A percentile compares a stretch with the other conserved stretches of the same genome.
These are phyloP conservation scores for Eilema sororculum DNA, from an alignment of 2,888 invertebrate genomes.

Conservation along the genomic window DNA sequence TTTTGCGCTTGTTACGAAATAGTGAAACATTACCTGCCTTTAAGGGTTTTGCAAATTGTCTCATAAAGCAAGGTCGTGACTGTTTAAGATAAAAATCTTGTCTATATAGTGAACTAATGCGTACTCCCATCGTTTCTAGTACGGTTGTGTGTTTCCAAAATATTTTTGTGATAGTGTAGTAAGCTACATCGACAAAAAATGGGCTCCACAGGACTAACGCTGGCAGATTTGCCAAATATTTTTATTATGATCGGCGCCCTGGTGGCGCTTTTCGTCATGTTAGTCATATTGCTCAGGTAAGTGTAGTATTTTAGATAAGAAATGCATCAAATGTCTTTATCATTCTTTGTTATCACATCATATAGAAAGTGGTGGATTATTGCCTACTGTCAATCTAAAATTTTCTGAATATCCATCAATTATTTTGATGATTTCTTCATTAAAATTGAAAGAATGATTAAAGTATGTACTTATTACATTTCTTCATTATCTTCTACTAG, in stretches of 20 bases:
- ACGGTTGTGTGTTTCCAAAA: slow-evolving; percentile 57
- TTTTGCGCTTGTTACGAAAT: slow-evolving; percentile 55
- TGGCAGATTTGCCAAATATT: slow-evolving; percentile 92
- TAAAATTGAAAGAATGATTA: background rate
- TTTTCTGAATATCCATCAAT: background rate
- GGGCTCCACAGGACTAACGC: slow-evolving; percentile 87
- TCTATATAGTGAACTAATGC: slow-evolving; percentile 69
- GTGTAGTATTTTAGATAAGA: slow-evolving; percentile 49
- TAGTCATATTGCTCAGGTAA: slow-evolving; percentile 92
- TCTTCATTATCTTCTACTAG: background rate
- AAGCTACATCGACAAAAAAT: slow-evolving; percentile 57
- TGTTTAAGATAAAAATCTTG: slow-evolving; percentile 62
- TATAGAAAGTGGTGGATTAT: slow-evolving; percentile 35
- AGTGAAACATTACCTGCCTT: slow-evolving; percentile 57
- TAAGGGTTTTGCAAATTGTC: slow-evolving; percentile 65
- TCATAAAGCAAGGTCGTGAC: slow-evolving; percentile 62
- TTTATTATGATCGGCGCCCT: slow-evolving; percentile 91
- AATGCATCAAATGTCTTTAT: slow-evolving; percentile 7
- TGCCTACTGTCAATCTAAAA: slow-evolving; percentile 14
- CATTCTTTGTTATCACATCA: slow-evolving; percentile 30
- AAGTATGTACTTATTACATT: background rate
- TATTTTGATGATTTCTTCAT: background rate
- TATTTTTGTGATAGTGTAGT: slow-evolving; percentile 62
- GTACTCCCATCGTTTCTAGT: slow-evolving; percentile 55
- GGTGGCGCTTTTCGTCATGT: slow-evolving; percentile 91